Percentiles rank a stretch among this genome's conserved stretches.
These are phyloP conservation scores for Drosophila sp. DNA, from an alignment of 1,140 invertebrate genomes.

Conservation along the genomic window DNA sequence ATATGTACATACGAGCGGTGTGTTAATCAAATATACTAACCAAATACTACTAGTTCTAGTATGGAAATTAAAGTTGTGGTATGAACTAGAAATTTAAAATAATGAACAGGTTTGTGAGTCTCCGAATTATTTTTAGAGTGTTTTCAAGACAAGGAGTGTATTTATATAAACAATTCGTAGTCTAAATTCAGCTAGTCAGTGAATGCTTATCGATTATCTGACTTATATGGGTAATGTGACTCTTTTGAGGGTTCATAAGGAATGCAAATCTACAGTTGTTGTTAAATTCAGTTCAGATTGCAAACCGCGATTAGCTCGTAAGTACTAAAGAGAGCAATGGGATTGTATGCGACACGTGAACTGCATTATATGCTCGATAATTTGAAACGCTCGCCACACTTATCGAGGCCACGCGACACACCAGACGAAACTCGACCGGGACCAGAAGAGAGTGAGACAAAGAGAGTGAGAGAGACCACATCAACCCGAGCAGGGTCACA, in stretches of 20 bases:
- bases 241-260: constrained; percentile 6
- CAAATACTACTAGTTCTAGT: too few species aligned
- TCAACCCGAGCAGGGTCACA: constrained; percentile 69
- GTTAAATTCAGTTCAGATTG: constrained; percentile 26
- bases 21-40: too few species aligned
- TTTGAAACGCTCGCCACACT: constrained; percentile 76
- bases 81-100: too few species aligned
- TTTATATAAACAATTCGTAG: not conserved
- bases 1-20: too few species aligned
- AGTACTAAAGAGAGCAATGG: constrained; percentile 19
- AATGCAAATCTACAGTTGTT: constrained; percentile 32
- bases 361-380: constrained; percentile 75
- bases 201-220: constrained; percentile 14
- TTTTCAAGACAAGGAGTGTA: not conserved
- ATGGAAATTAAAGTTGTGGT: not conserved
- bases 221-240: not conserved
- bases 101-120: not conserved
- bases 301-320: constrained; percentile 14
- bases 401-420: constrained; percentile 71
- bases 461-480: constrained; percentile 9
- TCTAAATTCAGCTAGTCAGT: not conserved
- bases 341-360: constrained; percentile 65
- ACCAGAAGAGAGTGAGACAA: not conserved
- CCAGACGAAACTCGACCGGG: constrained; percentile 21
- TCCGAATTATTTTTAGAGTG: not conserved